Evolutionary conservation across 2,113 vertebrate species (phyloP), one percentile per base, ranked within the genome.

Genomic region (Apteryx owenii): DNA sequence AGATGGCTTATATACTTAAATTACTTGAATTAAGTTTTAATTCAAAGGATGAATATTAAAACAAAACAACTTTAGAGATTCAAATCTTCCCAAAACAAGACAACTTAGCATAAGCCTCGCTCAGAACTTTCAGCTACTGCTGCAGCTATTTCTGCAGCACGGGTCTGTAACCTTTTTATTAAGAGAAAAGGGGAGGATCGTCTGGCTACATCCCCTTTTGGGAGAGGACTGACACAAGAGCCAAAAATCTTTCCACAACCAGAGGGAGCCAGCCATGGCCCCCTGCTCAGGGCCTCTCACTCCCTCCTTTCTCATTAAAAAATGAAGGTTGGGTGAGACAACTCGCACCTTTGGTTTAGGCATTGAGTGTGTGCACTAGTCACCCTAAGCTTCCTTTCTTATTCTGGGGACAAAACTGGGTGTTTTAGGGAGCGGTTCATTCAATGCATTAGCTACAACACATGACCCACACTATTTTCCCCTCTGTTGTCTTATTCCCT

Each of bases 1-100:
- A 95, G 86, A 48, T 0, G 38, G 94, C 95, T 95, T 95, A 94
- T 93, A 50, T 31, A 90, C 88, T 94, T 85, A 54, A 94, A 91
- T 86, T 90, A 97, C 93, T 94, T 90, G 91, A 95, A 97, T 96
- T 95, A 95, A 97, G 94, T 90, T 96, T 96, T 96, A 96, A 97
- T 94, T 93, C 85, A 90, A 88, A 93, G 88, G 95, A 94, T 88
- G 93, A 95, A 60, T 60, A 60, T 60, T 60, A 60, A 96, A 97
- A 62, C 88, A 93, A 97, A 96, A 96, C 92, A 96, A 95, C 79
- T 88, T 68, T 72, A 86, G 82, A 86, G 68, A 92, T 86, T 40
- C 50, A 90, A 94, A 93, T 83, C 88, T 92, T 96, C 20, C 60
- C 25, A 89, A 65, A 96, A 31, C 81, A 96, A 89, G 78, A 91